Evolutionary conservation across 2,113 vertebrate species (phyloP), one percentile per base, ranked within the genome.

Genomic region (Centropus unirufus): DNA sequence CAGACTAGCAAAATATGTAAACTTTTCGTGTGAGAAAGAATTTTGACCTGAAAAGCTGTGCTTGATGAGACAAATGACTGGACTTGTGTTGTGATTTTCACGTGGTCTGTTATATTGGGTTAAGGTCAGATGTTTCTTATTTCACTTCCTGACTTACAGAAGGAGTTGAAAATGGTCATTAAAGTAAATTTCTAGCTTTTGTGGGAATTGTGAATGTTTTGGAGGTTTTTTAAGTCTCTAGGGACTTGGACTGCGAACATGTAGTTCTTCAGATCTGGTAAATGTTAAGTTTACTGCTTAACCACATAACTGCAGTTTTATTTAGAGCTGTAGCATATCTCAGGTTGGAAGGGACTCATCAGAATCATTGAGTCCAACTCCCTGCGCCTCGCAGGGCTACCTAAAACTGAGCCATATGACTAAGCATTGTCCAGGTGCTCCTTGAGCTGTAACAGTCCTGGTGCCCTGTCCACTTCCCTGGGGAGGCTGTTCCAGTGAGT

Each of bases 1-100:
- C 96, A 96, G 47, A 84, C 42, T 23, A 70, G 86, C 20, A 81
- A 90, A 94, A 81, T 90, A 93, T 93, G 92, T 97, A 97, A 96
- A 96, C 96, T 90, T 77, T 77, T 57, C 42, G 89, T 51, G 22
- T 72, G 15, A 73, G 81, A 52, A 84, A 0, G 58, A 89, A 61
- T 8, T 96, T 59, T 92, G 96, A 73, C 92, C 92, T 83, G 80
- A 51, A 86, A 90, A 95, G 34, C 83, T 95, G 27, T 89, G 29
- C 8, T 63, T 51, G 34, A 80, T 92, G 52, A 39, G 64, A 52
- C 34, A 83, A 76, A 79, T 94, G 90, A 75, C 77, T 88, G 68
- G 52, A 62, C 2, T 6, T 55, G 11, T 0, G 1, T 68, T 12
- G 29, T 51, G 11, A 1, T 2, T 47, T 85, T 63, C 77, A 14